Evolutionary conservation across 2,113 vertebrate species (phyloP).

Genomic region (Sphyrna mokarran): DNA sequence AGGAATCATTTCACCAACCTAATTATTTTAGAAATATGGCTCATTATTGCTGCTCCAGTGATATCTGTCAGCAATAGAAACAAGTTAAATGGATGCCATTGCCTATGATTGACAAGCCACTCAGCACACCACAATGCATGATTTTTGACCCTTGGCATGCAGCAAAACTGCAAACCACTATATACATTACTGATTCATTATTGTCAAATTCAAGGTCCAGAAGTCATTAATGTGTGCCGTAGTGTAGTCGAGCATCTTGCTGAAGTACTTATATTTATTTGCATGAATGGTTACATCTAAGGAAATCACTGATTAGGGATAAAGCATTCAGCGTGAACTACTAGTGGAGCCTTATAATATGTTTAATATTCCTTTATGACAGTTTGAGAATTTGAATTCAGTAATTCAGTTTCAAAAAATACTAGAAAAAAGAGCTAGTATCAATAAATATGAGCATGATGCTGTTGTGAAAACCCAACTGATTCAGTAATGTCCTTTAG

Average conservation of each 20-base stretch:
- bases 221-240: neutral
- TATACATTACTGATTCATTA: neutral
- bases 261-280: neutral
- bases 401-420: neutral
- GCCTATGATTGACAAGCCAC: slow-evolving; percentile 2
- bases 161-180: neutral
- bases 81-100: neutral
- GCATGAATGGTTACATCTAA: neutral
- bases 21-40: neutral
- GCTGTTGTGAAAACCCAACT: neutral
- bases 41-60: neutral
- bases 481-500: neutral
- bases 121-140: neutral
- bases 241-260: neutral
- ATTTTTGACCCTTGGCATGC: neutral
- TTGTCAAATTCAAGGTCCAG: neutral
- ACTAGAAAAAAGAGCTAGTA: neutral
- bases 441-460: neutral
- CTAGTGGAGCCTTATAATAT: neutral
- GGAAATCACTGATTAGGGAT: neutral
- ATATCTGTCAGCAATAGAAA: neutral
- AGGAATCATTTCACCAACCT: neutral
- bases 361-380: neutral
- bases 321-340: neutral
- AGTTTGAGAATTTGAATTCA: neutral